Percentiles rank a stretch among this genome's conserved stretches.
phyloP scores from a whole-genome alignment of 2,113 vertebrate genomes.

The Syrrhaptes paradoxus region DNA sequence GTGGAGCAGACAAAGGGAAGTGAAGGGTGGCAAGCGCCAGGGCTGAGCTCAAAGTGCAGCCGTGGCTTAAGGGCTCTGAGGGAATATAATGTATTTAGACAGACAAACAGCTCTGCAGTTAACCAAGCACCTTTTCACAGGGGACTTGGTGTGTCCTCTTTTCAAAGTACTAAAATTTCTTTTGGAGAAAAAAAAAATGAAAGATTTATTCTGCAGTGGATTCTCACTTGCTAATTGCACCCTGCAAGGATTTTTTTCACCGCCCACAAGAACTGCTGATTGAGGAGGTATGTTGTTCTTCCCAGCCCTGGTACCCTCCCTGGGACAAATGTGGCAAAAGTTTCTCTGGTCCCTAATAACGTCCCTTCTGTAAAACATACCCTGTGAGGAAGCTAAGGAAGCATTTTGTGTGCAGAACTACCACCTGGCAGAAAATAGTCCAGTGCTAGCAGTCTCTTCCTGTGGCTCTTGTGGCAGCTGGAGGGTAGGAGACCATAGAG shows the following conservation, averaged over 20 bases:
- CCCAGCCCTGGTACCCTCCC: background rate
- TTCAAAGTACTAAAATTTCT: background rate
- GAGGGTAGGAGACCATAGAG: background rate
- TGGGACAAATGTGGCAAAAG: background rate
- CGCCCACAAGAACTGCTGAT: background rate
- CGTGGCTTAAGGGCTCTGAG: background rate
- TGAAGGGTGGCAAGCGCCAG: background rate
- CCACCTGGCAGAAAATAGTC: background rate
- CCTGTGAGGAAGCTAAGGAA: background rate
- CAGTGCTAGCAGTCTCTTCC: background rate
- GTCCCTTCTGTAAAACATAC: background rate
- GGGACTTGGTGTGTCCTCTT: background rate
- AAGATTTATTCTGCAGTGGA: background rate
- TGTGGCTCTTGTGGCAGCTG: accelerated
- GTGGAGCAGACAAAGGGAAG: background rate
- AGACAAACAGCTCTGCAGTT: constrained; percentile 3
- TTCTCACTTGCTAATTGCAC: background rate
- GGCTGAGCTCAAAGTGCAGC: background rate
- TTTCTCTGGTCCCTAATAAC: background rate
- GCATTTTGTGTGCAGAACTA: background rate
- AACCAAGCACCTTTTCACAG: background rate
- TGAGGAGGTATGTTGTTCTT: background rate
- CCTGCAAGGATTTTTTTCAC: background rate
- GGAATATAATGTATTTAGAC: background rate
- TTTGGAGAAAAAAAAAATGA: background rate